These are phyloP conservation scores for Seladonia tumulorum DNA, from an alignment of 2,888 invertebrate species.

Conservation along the genomic window DNA sequence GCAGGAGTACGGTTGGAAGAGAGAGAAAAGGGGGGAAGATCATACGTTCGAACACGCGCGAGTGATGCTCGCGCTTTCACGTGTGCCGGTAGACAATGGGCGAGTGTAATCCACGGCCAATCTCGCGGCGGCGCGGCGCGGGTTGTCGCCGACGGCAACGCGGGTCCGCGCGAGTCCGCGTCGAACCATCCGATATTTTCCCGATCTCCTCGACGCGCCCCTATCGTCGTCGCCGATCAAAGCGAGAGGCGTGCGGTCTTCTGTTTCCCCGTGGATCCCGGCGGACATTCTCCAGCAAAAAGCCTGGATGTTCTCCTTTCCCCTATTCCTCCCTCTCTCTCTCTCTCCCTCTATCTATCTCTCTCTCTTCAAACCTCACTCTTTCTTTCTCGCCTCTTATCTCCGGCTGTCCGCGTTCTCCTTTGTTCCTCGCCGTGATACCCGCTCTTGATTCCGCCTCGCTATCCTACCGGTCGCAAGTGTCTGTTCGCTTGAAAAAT, in stretches of 20 bases:
- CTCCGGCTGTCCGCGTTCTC: conserved; percentile 12
- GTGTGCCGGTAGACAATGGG: conserved; percentile 37
- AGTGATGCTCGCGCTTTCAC: not conserved
- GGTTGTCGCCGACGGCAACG: conserved; percentile 32
- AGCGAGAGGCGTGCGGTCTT: conserved; percentile 42
- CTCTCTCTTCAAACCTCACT: not conserved
- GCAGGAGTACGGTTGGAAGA: not conserved
- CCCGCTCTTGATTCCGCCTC: conserved; percentile 34
- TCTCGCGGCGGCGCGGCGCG: conserved; percentile 28
- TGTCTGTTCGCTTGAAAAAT: conserved; percentile 57
- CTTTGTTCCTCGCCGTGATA: conserved; percentile 22
- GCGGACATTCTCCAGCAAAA: conserved; percentile 40
- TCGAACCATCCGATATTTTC: conserved; percentile 55
- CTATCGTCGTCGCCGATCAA: conserved; percentile 56
- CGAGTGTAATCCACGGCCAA: conserved; percentile 60
- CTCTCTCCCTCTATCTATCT: not conserved
- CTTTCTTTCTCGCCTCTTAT: conserved; percentile 5
- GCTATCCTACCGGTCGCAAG: conserved; percentile 29
- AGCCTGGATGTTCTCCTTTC: conserved; percentile 3
- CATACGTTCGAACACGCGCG: not conserved
- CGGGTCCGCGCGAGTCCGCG: conserved; percentile 19
- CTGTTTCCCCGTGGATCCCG: conserved; percentile 29
- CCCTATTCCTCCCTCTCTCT: not conserved
- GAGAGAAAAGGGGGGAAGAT: not conserved
- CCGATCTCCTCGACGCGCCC: conserved; percentile 29